A percentile compares a stretch with the other conserved stretches of the same genome.
Conservation (phyloP, 2,888 invertebrate genomes). For the Ophion ellenae region DNA sequence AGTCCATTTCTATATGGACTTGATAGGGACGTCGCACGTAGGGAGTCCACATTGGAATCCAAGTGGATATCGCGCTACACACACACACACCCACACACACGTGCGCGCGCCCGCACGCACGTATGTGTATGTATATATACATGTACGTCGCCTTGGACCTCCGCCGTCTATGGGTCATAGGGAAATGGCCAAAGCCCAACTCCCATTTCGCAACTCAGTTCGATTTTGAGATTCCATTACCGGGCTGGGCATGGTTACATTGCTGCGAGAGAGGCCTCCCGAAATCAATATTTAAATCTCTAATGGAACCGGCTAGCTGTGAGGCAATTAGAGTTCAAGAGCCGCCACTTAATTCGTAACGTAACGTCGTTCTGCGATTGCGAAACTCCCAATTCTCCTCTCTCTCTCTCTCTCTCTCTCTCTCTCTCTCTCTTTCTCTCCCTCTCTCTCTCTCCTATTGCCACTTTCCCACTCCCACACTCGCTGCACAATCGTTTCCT, state of each 20-base stretch:
- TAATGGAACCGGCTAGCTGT: conserved; percentile 73
- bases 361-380: conserved; percentile 58
- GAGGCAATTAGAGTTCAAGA: conserved; percentile 61
- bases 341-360: conserved; percentile 67
- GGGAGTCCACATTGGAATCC: too few species aligned
- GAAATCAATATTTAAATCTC: conserved; percentile 81
- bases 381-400: conserved; percentile 37
- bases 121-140: neutral
- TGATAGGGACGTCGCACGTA: too few species aligned
- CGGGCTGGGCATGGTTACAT: conserved; percentile 54
- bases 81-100: too few species aligned
- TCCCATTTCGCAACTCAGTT: conserved; percentile 67
- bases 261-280: conserved; percentile 41
- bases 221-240: conserved; percentile 77
- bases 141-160: conserved; percentile 67
- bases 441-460: conserved; percentile 8
- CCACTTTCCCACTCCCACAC: neutral
- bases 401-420: conserved; percentile 3
- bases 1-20: too few species aligned
- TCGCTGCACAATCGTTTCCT: conserved; percentile 29
- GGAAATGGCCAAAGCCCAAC: conserved; percentile 32
- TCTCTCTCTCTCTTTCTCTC: conserved; percentile 5
- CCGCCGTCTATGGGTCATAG: neutral
- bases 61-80: too few species aligned
- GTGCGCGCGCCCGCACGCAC: neutral